Evolutionary conservation across 1,140 invertebrate genomes (phyloP).

Genomic region (Acromyrmex echinatior): DNA sequence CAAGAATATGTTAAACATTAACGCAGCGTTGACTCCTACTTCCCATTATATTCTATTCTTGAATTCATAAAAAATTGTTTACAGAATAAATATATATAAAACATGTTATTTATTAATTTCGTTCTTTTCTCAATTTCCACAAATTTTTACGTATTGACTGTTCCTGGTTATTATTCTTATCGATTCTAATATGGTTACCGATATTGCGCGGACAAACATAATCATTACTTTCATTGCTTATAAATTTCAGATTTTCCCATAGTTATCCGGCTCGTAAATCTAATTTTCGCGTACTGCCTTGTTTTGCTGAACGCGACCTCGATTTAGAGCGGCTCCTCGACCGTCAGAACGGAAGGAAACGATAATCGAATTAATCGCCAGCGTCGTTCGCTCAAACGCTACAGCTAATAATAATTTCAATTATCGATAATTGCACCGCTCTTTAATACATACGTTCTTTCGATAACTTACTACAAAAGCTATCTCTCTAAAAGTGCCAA

Average conservation of each 20-base stretch:
- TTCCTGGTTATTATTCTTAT: constrained; percentile 1
- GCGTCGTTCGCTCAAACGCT: not conserved
- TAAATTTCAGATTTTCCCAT: constrained; percentile 23
- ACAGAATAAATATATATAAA: too few relatives aligned
- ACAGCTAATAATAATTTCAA: constrained; percentile 69
- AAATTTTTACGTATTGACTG: not conserved
- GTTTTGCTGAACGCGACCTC: constrained; percentile 39
- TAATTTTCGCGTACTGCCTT: constrained; percentile 40
- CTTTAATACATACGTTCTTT: constrained; percentile 22
- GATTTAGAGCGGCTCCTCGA: constrained; percentile 29
- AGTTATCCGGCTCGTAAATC: constrained; percentile 34
- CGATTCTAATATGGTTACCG: constrained; percentile 11
- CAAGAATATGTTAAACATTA: too few relatives aligned
- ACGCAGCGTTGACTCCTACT: too few relatives aligned
- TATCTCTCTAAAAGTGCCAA: not conserved
- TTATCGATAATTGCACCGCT: constrained; percentile 59
- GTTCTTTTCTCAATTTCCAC: not conserved
- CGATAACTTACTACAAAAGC: constrained; percentile 34
- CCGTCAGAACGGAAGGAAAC: constrained; percentile 55
- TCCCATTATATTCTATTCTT: too few relatives aligned
- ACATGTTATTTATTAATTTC: not conserved
- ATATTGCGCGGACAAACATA: not conserved
- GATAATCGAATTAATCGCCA: constrained; percentile 52
- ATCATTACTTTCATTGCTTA: constrained; percentile 31
- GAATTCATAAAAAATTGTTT: too few relatives aligned